phyloP scores from a whole-genome alignment of 2,797 vertebrate species.

The Sebastes minor region DNA sequence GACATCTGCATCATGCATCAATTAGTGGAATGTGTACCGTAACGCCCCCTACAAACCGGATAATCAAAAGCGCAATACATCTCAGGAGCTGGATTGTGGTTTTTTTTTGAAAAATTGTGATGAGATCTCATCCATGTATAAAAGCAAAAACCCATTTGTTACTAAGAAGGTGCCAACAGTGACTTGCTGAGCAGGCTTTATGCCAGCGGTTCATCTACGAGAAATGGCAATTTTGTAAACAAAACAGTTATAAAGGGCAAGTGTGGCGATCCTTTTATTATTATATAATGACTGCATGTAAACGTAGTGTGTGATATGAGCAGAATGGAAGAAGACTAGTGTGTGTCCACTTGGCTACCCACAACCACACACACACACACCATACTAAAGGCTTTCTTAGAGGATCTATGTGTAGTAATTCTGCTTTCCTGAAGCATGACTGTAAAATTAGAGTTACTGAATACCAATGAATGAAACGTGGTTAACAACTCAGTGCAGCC shows the following conservation, averaged over 20 bases:
- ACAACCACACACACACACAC: not conserved
- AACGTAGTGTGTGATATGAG: slow-evolving; percentile 19
- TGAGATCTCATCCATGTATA: not conserved
- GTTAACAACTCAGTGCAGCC: not conserved
- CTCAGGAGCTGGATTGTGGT: not conserved
- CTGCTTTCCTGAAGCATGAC: slow-evolving; percentile 15
- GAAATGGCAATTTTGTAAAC: not conserved
- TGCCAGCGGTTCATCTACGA: not conserved
- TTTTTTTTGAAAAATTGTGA: not conserved
- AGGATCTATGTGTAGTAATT: slow-evolving; percentile 54
- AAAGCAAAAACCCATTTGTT: not conserved
- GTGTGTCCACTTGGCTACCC: not conserved
- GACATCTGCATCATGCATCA: too few relatives aligned
- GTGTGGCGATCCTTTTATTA: too few relatives aligned
- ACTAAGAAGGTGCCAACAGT: not conserved
- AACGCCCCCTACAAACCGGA: not conserved
- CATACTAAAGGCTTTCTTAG: slow-evolving; percentile 18
- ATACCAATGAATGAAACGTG: not conserved
- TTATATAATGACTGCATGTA: slow-evolving; percentile 22
- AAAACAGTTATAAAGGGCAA: not conserved
- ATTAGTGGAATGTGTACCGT: too few relatives aligned
- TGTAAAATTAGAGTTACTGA: not conserved
- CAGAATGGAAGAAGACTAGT: not conserved
- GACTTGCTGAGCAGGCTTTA: not conserved
- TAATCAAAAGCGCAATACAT: not conserved